Percentiles rank a stretch among this genome's conserved stretches.
These are phyloP conservation scores for Rhorus exstirpatorius DNA, from an alignment of 2,888 invertebrate genomes.

Conservation along the genomic window DNA sequence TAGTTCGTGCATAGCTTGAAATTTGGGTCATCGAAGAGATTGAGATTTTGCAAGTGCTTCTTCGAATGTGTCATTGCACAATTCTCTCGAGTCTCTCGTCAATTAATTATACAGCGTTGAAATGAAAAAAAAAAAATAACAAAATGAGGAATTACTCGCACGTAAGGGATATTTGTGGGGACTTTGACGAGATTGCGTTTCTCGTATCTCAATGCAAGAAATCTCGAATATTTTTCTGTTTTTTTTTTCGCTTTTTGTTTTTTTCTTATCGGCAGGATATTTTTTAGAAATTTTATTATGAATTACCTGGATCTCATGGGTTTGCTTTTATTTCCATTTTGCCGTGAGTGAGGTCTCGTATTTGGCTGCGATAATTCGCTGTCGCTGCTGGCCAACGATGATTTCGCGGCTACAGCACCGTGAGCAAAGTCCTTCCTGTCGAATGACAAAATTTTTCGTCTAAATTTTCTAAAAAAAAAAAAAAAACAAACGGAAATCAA, in stretches of 20 bases:
- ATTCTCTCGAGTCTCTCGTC: conserved; percentile 29
- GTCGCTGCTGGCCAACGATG: conserved; percentile 87
- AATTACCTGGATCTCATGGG: conserved; percentile 80
- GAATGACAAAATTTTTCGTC: conserved; percentile 53
- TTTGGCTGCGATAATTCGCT: conserved; percentile 87
- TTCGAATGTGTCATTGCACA: conserved; percentile 28
- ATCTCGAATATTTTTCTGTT: neutral
- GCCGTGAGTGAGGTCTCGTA: conserved; percentile 84
- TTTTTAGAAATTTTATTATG: conserved; percentile 1
- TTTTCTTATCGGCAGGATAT: conserved; percentile 7
- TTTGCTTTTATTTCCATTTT: conserved; percentile 78
- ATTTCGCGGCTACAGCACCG: conserved; percentile 87
- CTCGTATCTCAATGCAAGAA: neutral
- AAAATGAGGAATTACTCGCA: no score
- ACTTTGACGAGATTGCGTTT: no score
- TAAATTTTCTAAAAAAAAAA: conserved; percentile 44
- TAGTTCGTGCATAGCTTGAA: conserved; percentile 61
- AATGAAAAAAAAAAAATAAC: no score
- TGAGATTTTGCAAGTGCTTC: conserved; percentile 57
- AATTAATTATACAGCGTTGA: conserved; percentile 22
- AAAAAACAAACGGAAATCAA: no score
- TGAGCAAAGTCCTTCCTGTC: conserved; percentile 89
- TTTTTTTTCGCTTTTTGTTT: no score
- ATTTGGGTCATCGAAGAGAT: conserved; percentile 65
- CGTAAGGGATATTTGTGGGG: no score